Base-by-base conservation (phyloP, 2,113 vertebrate genomes). In the Takifugu bimaculatus region DNA sequence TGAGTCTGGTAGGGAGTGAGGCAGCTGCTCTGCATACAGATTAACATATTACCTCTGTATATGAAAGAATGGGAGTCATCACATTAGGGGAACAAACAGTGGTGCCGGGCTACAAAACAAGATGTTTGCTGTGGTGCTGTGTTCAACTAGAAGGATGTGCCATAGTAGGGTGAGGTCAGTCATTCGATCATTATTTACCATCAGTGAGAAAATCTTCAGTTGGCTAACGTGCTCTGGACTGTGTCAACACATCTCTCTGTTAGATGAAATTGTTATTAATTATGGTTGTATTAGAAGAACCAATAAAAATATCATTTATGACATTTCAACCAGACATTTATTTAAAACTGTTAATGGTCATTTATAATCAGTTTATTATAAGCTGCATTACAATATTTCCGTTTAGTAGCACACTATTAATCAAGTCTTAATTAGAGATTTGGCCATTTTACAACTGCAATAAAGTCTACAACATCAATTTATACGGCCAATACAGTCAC, bases 11-110 rank as follows among this genome's bases (percentile, higher is more conserved):
- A 39, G 11, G 35, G 9, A 39, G 57, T 26, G 48, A 66, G 4
- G 60, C 48, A 68, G 75, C 60, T 61, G 74, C 60, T 62, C 45
- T 81, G 77, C 67, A 80, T 82, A 77, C 87, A 85, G 72, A 89
- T 87, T 39, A 76, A 84, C 70, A 74, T 65, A 85, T 87, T 65
- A 74, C 57, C 43, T 74, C 61, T 47, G 78, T 68, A 63, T 74
- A 65, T 65, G 60, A 68, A 47, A 71, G 63, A 66, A 77, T 50
- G 39, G 53, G 48, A 81, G 74, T 68, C 5, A 25, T 65, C 72
- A 72, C 70, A 81, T 80, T 77, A 72, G 58, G 50, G 26, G 26
- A 66, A 74, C 78, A 83, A 84, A 83, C 65, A 79, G 53, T 57
- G 65, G 68, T 60, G 53, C 55, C 48, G 65, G 61, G 68, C 66